phyloP scores from a whole-genome alignment of 2,797 vertebrate species.

The Notolepis coatsorum region DNA sequence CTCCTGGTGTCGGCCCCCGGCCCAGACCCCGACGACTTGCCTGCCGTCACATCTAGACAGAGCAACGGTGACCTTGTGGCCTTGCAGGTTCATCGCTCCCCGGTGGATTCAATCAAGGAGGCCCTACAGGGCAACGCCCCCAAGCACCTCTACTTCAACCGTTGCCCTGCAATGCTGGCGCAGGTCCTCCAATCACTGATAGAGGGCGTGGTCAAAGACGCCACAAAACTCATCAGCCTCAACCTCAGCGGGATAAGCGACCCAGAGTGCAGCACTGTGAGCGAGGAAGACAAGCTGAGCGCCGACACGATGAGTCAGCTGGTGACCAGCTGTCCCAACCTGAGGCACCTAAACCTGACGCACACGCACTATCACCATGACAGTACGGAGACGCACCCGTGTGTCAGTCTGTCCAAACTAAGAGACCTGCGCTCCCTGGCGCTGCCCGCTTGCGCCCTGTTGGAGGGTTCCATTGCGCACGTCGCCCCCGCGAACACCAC shows the following conservation, averaged over 20 bases:
- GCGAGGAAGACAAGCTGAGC: slow-evolving; percentile 84
- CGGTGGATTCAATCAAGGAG: slow-evolving; percentile 91
- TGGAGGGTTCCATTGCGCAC: slow-evolving; percentile 69
- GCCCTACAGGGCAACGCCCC: slow-evolving; percentile 91
- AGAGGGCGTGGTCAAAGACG: slow-evolving; percentile 83
- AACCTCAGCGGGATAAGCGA: slow-evolving; percentile 93
- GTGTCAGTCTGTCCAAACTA: slow-evolving; percentile 86
- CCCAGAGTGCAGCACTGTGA: slow-evolving; percentile 83
- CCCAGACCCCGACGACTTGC: slow-evolving; percentile 87
- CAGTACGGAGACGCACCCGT: slow-evolving; percentile 84
- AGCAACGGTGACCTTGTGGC: slow-evolving; percentile 88
- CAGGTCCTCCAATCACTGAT: slow-evolving; percentile 86
- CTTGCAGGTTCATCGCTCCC: slow-evolving; percentile 92
- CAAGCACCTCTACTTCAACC: slow-evolving; percentile 93
- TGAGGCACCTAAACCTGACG: slow-evolving; percentile 92
- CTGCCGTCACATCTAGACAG: slow-evolving; percentile 86
- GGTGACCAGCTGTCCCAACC: slow-evolving; percentile 82
- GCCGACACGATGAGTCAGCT: slow-evolving; percentile 84
- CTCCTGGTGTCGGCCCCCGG: slow-evolving; percentile 95
- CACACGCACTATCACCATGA: slow-evolving; percentile 92
- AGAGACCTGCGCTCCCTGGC: slow-evolving; percentile 85
- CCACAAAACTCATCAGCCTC: slow-evolving; percentile 86
- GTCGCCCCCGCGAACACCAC: slow-evolving; percentile 30
- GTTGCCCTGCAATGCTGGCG: slow-evolving; percentile 86
- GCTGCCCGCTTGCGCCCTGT: slow-evolving; percentile 90